These are phyloP conservation scores for Melanotaenia pygmaea DNA, from an alignment of 2,797 vertebrate species.

Conservation along the genomic window DNA sequence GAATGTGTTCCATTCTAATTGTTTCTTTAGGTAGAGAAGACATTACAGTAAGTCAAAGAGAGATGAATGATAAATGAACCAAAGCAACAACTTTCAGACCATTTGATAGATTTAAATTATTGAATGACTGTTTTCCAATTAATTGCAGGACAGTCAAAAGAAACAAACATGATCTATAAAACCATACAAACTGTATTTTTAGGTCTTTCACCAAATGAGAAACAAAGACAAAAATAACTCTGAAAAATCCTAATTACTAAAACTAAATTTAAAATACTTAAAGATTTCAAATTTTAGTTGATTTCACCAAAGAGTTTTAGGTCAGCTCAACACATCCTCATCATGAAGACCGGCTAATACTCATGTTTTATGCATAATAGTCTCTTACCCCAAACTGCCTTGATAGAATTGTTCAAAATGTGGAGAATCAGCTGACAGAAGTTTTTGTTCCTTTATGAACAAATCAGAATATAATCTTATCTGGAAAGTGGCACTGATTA, in stretches of 20 bases:
- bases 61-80: slow-evolving; percentile 57
- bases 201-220: slow-evolving; percentile 19
- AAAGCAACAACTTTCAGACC: slow-evolving; percentile 38
- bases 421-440: slow-evolving; percentile 64
- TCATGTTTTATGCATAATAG: slow-evolving; percentile 48
- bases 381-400: slow-evolving; percentile 33
- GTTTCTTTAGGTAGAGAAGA: too few species aligned
- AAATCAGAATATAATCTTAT: slow-evolving; percentile 44
- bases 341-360: slow-evolving; percentile 55
- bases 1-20: too few species aligned
- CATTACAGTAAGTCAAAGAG: too few species aligned
- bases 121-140: slow-evolving; percentile 34
- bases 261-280: slow-evolving; percentile 53
- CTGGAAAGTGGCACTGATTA: slow-evolving; percentile 41
- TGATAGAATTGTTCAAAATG: slow-evolving; percentile 56
- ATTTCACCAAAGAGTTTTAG: slow-evolving; percentile 52
- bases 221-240: not conserved
- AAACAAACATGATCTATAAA: slow-evolving; percentile 16
- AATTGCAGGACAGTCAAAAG: slow-evolving; percentile 28
- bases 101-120: slow-evolving; percentile 57
- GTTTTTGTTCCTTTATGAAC: slow-evolving; percentile 25
- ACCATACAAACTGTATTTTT: slow-evolving; percentile 5
- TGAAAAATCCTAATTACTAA: slow-evolving; percentile 39
- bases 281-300: slow-evolving; percentile 55
- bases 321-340: slow-evolving; percentile 47